Evolutionary conservation across 2,888 invertebrate genomes (phyloP).

Genomic region (Orchesellides sinensis): DNA sequence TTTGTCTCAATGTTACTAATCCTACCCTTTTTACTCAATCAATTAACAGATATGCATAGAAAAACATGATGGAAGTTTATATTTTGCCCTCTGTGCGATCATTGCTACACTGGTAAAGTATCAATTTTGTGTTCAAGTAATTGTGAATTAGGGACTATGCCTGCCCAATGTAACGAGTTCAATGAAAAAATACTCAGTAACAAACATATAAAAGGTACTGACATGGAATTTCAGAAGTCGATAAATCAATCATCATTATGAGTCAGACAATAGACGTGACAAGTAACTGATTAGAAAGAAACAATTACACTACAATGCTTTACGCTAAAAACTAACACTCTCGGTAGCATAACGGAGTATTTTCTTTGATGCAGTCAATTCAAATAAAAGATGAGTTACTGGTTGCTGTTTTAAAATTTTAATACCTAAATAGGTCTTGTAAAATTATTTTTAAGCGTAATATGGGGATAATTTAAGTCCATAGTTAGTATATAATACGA

Average conservation of each 20-base stretch:
- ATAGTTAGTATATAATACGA: conserved; percentile 26
- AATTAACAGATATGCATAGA: conserved; percentile 10
- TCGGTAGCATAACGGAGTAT: not conserved
- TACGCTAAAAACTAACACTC: not conserved
- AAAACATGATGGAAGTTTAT: not conserved
- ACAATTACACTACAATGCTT: no score
- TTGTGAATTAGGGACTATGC: no score
- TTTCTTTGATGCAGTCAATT: conserved; percentile 1
- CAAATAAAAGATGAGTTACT: conserved; percentile 35
- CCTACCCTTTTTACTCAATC: not conserved
- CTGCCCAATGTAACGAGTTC: no score
- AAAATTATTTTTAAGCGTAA: conserved; percentile 47
- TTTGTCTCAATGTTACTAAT: not conserved
- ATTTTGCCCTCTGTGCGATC: not conserved
- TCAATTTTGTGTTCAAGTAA: no score
- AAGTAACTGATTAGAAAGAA: no score
- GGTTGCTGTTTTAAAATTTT: not conserved
- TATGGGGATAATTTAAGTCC: conserved; percentile 29
- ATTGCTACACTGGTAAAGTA: not conserved
- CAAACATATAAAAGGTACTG: no score
- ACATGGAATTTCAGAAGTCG: no score
- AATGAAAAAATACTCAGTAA: no score
- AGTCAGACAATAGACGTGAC: no score
- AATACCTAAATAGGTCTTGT: conserved; percentile 22
- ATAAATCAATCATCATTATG: no score